Conservation (phyloP, 1,140 invertebrate species). For the Drosophila grimshawi region DNA sequence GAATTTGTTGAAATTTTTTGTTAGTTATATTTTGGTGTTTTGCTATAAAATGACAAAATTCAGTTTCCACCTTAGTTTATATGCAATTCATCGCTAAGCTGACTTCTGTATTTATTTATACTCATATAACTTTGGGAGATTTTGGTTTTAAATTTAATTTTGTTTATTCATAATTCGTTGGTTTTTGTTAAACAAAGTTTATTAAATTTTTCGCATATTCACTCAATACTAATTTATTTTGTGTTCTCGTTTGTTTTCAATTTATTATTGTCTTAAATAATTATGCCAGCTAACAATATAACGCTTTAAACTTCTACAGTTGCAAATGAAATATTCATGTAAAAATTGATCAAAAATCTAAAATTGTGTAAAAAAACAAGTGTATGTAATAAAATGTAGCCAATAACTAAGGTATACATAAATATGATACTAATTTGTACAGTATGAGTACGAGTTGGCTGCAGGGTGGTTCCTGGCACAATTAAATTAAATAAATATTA, state of each 20-base stretch:
- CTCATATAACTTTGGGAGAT: slow-evolving; percentile 33
- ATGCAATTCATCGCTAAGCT: slow-evolving; percentile 18
- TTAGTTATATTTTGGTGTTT: slow-evolving; percentile 27
- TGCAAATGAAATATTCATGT: slow-evolving; percentile 26
- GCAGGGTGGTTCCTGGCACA: too few species aligned
- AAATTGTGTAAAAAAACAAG: slow-evolving; percentile 1
- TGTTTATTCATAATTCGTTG: slow-evolving; percentile 64
- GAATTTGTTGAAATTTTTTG: slow-evolving; percentile 13
- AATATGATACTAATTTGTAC: too few species aligned
- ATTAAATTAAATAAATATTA: too few species aligned
- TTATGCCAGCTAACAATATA: slow-evolving; percentile 66
- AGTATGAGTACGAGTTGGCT: too few species aligned
- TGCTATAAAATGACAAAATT: slow-evolving; percentile 65
- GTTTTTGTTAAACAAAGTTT: slow-evolving; percentile 54
- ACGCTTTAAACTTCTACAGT: slow-evolving; percentile 33
- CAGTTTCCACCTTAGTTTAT: slow-evolving; percentile 26
- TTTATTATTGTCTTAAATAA: slow-evolving; percentile 80
- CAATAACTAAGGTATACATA: too few species aligned
- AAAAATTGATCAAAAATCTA: slow-evolving; percentile 32
- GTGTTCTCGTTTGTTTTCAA: slow-evolving; percentile 45
- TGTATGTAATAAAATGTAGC: too few species aligned
- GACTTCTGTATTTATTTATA: slow-evolving; percentile 33
- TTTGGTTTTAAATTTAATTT: slow-evolving; percentile 36
- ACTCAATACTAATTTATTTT: slow-evolving; percentile 17
- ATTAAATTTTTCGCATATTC: slow-evolving; percentile 15